These are phyloP conservation scores for Deilephila elpenor DNA, from an alignment of 2,888 invertebrate species.

Conservation along the genomic window DNA sequence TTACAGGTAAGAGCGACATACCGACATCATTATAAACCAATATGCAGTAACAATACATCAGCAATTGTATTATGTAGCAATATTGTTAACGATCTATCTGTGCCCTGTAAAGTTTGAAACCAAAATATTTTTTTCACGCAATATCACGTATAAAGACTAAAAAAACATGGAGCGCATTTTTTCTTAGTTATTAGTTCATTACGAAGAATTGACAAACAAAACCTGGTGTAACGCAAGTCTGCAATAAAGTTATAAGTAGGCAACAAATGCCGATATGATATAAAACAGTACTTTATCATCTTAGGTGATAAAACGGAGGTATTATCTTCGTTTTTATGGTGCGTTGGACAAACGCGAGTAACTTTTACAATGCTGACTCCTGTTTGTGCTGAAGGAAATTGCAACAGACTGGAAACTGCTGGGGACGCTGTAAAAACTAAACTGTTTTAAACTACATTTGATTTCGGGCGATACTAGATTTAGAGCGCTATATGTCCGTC, in stretches of 20 bases:
- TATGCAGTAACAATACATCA: too few species aligned
- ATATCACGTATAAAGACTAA: not conserved
- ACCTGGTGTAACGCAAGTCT: not conserved
- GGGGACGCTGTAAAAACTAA: constrained; percentile 1
- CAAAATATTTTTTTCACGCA: too few species aligned
- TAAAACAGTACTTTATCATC: constrained; percentile 23
- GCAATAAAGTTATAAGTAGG: constrained; percentile 16
- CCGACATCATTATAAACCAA: too few species aligned
- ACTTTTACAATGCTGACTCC: constrained; percentile 19
- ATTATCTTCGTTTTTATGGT: constrained; percentile 78
- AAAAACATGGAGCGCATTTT: not conserved
- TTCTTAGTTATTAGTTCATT: not conserved
- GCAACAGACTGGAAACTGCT: not conserved
- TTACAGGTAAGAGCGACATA: not conserved
- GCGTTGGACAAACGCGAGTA: constrained; percentile 52
- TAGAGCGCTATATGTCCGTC: not conserved
- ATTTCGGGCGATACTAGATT: not conserved
- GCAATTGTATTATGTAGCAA: too few species aligned
- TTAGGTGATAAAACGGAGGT: constrained; percentile 71
- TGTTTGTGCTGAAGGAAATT: constrained; percentile 2
- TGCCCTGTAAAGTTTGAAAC: too few species aligned
- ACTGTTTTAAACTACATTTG: constrained; percentile 4
- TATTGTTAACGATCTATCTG: too few species aligned
- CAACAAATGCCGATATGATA: constrained; percentile 26
- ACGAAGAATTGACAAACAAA: not conserved